Conservation (phyloP, 2,888 invertebrate species). For the Charanyca ferruginea region DNA sequence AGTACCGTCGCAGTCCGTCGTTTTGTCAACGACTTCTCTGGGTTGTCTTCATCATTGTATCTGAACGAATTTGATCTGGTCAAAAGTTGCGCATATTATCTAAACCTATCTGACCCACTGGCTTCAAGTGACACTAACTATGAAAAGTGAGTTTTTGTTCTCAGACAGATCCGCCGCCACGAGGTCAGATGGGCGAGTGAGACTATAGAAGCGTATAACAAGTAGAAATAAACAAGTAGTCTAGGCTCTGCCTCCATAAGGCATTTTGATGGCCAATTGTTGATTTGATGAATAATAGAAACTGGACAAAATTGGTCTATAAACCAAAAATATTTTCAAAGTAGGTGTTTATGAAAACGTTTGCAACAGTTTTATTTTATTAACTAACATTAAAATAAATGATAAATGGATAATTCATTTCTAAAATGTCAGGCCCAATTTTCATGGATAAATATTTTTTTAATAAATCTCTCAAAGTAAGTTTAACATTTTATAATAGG, state of each 20-base stretch:
- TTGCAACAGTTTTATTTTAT: no score
- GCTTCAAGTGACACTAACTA: no score
- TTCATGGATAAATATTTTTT: not conserved
- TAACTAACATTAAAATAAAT: no score
- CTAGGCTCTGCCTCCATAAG: not conserved
- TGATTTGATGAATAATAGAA: slow-evolving; percentile 4
- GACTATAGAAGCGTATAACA: not conserved
- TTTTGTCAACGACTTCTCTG: not conserved
- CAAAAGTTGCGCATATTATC: not conserved
- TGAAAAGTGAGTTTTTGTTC: not conserved
- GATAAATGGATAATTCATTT: not conserved
- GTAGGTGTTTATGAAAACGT: not conserved
- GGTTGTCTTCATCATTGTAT: not conserved
- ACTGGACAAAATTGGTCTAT: slow-evolving; percentile 9
- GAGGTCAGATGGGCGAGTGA: not conserved
- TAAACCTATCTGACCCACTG: not conserved
- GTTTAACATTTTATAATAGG: not conserved
- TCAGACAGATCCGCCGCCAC: not conserved
- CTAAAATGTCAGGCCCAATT: not conserved
- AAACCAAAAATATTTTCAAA: slow-evolving; percentile 23
- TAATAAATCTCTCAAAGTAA: not conserved
- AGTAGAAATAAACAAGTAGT: not conserved
- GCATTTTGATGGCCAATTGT: not conserved
- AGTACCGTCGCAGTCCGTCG: not conserved
- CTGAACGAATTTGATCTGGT: not conserved